Evolutionary conservation across 2,888 invertebrate genomes (phyloP).

Genomic region (Ophonus ardosiacus): DNA sequence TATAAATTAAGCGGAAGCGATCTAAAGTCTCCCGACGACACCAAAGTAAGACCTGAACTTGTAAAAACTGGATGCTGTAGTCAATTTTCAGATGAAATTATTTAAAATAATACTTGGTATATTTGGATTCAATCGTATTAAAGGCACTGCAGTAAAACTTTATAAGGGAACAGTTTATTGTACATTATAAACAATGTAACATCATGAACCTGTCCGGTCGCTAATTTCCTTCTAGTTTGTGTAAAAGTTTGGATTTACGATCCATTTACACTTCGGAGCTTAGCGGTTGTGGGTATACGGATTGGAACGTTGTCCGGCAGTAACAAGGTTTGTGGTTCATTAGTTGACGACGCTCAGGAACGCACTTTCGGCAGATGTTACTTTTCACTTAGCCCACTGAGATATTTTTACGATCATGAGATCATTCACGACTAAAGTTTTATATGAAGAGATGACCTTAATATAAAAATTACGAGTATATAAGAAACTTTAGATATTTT

Average conservation of each 20-base stretch:
- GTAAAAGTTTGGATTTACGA: not conserved
- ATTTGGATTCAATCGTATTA: too few relatives aligned
- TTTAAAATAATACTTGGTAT: too few relatives aligned
- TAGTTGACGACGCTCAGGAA: conserved; percentile 14
- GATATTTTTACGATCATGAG: not conserved
- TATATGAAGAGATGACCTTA: too few relatives aligned
- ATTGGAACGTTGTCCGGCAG: conserved; percentile 24
- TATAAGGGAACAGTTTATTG: not conserved
- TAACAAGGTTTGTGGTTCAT: conserved; percentile 63
- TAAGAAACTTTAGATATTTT: not conserved
- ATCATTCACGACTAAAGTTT: not conserved
- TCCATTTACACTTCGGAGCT: not conserved
- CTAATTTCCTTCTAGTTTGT: not conserved
- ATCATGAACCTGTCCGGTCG: not conserved
- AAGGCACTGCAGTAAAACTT: too few relatives aligned
- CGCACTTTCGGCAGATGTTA: not conserved
- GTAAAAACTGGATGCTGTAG: too few relatives aligned
- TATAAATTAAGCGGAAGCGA: too few relatives aligned
- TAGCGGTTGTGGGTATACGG: not conserved
- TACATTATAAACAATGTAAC: not conserved
- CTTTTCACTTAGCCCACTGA: not conserved
- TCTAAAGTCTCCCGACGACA: too few relatives aligned
- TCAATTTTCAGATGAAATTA: too few relatives aligned
- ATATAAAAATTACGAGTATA: not conserved
- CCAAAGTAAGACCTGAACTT: too few relatives aligned